Percentiles rank a stretch among this genome's conserved stretches.
Evolutionary conservation across 2,113 vertebrate species (phyloP).

Genomic region (Anarhynchus alexandrinus): DNA sequence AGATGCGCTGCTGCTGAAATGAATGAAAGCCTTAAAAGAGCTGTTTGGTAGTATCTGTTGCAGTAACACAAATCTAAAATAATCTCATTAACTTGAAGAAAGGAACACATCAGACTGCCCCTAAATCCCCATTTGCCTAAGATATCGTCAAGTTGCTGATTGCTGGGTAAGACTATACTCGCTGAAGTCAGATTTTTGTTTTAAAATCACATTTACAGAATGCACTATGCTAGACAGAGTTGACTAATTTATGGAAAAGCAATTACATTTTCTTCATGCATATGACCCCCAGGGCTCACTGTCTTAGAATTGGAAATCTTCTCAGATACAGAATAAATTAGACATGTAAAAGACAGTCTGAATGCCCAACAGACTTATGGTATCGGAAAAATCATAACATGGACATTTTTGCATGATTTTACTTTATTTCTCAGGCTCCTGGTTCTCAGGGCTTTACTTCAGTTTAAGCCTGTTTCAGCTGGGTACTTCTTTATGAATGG

Average conservation of each 20-base stretch:
- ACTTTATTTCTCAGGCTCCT: neutral
- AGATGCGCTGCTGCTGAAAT: neutral
- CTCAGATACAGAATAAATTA: neutral
- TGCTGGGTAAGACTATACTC: neutral
- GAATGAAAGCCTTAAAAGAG: neutral
- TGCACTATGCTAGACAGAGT: accelerated
- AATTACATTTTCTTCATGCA: neutral
- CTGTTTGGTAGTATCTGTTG: neutral
- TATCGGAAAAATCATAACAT: neutral
- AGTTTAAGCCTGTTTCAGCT: neutral
- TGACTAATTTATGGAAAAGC: neutral
- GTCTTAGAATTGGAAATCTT: neutral
- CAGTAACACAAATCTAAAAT: neutral
- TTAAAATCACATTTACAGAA: neutral
- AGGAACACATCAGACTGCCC: neutral
- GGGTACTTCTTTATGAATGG: neutral
- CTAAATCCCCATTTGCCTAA: neutral
- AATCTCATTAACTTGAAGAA: neutral
- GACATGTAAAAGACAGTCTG: neutral
- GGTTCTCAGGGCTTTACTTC: neutral
- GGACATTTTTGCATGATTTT: neutral
- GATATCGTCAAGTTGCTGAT: neutral
- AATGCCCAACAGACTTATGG: neutral
- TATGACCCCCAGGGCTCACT: neutral
- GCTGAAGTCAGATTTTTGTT: neutral